Conservation (phyloP, 2,113 vertebrate species). For the Macquaria australasica region DNA sequence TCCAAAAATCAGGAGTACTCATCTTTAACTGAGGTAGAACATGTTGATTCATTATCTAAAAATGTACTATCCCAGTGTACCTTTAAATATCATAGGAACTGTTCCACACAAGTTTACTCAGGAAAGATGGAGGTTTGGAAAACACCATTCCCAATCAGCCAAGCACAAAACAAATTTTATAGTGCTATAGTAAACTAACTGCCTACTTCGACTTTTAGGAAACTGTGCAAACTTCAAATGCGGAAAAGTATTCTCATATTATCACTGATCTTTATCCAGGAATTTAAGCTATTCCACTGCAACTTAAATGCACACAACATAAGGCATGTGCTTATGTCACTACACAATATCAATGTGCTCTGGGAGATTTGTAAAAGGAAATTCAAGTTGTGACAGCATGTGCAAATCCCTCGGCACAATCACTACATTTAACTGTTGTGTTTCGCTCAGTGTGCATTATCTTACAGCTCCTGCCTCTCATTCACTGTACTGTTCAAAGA, state of each 20-base stretch:
- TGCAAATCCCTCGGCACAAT: constrained; percentile 65
- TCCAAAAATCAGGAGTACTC: no score
- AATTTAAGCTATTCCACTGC: constrained; percentile 15
- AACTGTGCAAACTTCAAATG: constrained; percentile 4
- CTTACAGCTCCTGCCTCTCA: constrained; percentile 33
- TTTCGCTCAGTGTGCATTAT: constrained; percentile 57
- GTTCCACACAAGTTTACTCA: no score
- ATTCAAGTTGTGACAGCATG: constrained; percentile 52
- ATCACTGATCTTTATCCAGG: constrained; percentile 11
- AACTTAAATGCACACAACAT: constrained; percentile 15
- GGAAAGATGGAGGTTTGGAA: no score
- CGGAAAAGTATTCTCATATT: background rate
- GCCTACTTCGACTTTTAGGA: background rate
- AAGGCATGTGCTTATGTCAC: constrained; percentile 40
- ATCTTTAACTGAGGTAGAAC: no score
- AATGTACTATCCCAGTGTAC: no score
- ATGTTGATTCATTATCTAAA: no score
- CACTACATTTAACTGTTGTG: constrained; percentile 57
- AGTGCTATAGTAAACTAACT: no score
- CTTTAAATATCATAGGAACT: no score
- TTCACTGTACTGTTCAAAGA: constrained; percentile 64
- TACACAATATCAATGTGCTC: constrained; percentile 47
- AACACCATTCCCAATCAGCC: no score
- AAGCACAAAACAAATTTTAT: no score
- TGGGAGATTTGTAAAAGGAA: constrained; percentile 71